Percentiles rank a stretch among this genome's conserved stretches.
Conservation (phyloP, 2,888 invertebrate genomes). For the Rhagophthalmus giganteus region DNA sequence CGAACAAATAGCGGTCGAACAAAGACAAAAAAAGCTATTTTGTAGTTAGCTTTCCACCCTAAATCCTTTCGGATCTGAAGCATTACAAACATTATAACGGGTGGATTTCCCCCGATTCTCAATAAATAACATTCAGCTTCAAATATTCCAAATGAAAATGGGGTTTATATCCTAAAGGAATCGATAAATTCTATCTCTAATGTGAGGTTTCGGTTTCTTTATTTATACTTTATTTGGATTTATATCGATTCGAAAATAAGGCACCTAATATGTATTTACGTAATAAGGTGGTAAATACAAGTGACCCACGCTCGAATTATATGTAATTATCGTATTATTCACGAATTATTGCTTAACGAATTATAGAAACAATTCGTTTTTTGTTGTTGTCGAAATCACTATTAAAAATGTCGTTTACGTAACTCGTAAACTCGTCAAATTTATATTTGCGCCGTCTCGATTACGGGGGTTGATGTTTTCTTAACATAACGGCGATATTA, state of each 20-base stretch:
- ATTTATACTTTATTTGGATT: background rate
- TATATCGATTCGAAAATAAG: background rate
- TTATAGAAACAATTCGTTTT: too few species aligned
- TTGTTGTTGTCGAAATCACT: too few species aligned
- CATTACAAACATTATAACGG: constrained; percentile 4
- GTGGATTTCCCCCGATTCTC: background rate
- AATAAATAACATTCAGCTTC: constrained; percentile 3
- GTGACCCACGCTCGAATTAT: too few species aligned
- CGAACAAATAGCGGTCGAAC: constrained; percentile 6
- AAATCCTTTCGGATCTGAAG: constrained; percentile 1
- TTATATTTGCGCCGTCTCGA: too few species aligned
- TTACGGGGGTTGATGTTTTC: too few species aligned
- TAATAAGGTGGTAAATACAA: too few species aligned
- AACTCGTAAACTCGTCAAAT: too few species aligned
- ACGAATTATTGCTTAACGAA: too few species aligned
- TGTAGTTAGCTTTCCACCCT: constrained; percentile 6
- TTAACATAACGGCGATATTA: too few species aligned
- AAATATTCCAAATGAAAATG: constrained; percentile 1
- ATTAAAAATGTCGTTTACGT: too few species aligned
- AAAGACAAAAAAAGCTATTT: constrained; percentile 4
- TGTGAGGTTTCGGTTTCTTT: background rate
- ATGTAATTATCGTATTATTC: too few species aligned
- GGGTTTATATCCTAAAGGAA: background rate
- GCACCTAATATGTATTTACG: too few species aligned
- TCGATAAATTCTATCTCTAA: background rate